phyloP scores from a whole-genome alignment of 2,113 vertebrate species.

The Peromyscus maniculatus region DNA sequence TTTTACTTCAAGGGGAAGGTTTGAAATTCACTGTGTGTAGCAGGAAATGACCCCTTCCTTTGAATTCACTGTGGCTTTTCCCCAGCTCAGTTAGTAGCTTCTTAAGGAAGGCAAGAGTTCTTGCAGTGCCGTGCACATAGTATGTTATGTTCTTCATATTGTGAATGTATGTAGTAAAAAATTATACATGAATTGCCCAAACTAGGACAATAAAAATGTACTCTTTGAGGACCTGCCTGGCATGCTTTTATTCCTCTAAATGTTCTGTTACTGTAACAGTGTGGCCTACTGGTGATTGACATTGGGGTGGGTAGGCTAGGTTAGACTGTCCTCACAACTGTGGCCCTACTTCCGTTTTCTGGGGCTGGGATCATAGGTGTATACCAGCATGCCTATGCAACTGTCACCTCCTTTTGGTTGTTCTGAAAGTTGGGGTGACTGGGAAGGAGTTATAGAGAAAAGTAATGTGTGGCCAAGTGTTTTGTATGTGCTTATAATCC shows the following conservation, averaged over 20 bases:
- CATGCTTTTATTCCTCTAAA: not conserved
- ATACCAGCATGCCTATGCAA: not conserved
- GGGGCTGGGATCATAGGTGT: not conserved
- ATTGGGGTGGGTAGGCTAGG: not conserved
- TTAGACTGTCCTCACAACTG: not conserved
- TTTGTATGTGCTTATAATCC: not conserved
- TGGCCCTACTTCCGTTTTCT: not conserved
- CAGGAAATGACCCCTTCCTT: constrained; percentile 20
- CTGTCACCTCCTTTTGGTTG: not conserved
- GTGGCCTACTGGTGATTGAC: constrained; percentile 9
- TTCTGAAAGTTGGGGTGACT: not conserved
- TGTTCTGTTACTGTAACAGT: not conserved
- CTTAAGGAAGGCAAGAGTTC: not conserved
- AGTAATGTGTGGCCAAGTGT: not conserved
- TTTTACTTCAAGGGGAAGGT: not conserved
- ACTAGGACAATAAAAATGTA: constrained; percentile 51
- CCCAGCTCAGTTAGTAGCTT: not conserved
- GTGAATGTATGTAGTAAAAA: not conserved
- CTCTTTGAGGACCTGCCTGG: not conserved
- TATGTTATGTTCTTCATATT: not conserved
- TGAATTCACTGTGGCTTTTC: not conserved
- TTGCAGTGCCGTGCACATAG: not conserved
- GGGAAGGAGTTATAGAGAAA: not conserved
- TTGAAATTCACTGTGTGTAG: constrained; percentile 18
- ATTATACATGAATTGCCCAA: not conserved